Evolutionary conservation across 2,888 invertebrate genomes (phyloP).

Genomic region (Papilio demoleus): DNA sequence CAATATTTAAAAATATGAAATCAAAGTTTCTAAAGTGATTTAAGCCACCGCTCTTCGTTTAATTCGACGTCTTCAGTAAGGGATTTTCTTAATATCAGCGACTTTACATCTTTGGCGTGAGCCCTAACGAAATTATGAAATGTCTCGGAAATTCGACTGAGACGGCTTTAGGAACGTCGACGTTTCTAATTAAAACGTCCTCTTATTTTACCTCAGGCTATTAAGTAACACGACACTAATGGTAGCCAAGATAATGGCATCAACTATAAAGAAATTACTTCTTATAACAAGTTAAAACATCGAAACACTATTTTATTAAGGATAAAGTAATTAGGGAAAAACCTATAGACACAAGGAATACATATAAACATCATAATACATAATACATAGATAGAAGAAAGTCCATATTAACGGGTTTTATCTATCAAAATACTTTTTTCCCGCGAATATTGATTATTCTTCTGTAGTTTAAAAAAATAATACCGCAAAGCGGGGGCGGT

Average conservation of each 20-base stretch:
- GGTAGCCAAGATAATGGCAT: conserved; percentile 23
- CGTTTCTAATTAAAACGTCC: conserved; percentile 37
- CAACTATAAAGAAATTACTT: background rate
- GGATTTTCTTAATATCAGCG: conserved; percentile 25
- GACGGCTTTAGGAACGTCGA: conserved; percentile 7
- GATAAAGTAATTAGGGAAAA: too few species aligned
- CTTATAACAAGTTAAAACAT: background rate
- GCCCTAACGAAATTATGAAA: conserved; percentile 36
- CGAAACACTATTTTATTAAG: too few species aligned
- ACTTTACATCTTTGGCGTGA: conserved; percentile 21
- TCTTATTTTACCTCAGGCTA: conserved; percentile 32
- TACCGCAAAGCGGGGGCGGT: background rate
- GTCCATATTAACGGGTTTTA: too few species aligned
- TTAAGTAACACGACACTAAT: conserved; percentile 29
- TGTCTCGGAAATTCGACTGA: conserved; percentile 27
- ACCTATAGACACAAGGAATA: too few species aligned
- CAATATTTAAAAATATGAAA: too few species aligned
- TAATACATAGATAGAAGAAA: too few species aligned
- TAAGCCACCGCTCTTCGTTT: conserved; percentile 9
- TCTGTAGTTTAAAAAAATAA: background rate
- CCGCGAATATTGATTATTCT: too few species aligned
- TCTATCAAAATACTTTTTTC: too few species aligned
- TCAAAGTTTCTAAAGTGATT: conserved; percentile 8
- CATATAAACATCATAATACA: too few species aligned
- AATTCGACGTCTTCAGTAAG: conserved; percentile 28